phyloP scores from a whole-genome alignment of 2,113 vertebrate species.

The Erinaceus europaeus region DNA sequence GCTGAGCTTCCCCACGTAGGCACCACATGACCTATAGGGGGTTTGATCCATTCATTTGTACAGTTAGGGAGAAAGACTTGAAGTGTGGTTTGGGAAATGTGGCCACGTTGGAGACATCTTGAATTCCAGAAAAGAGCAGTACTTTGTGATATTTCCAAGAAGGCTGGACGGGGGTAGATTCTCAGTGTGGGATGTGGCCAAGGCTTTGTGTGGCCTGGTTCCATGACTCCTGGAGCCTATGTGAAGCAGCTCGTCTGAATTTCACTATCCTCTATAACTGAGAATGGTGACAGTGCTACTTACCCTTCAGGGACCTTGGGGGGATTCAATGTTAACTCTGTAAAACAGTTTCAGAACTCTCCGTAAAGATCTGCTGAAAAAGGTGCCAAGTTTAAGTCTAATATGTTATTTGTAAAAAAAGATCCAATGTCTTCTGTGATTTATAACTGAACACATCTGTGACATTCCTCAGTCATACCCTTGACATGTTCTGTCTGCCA shows the following conservation, averaged over 20 bases:
- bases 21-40: too few relatives aligned
- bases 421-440: slow-evolving; percentile 32
- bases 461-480: slow-evolving; percentile 41
- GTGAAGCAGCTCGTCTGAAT: neutral
- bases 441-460: slow-evolving; percentile 45
- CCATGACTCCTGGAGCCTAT: neutral
- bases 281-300: neutral
- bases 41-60: too few relatives aligned
- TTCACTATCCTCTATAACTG: neutral
- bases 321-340: slow-evolving; percentile 1
- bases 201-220: neutral
- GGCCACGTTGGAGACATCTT: neutral
- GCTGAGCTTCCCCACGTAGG: neutral
- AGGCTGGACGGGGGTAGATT: neutral
- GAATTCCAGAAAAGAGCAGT: neutral
- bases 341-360: slow-evolving; percentile 44
- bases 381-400: slow-evolving; percentile 57
- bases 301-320: neutral
- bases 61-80: neutral
- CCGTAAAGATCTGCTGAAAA: slow-evolving; percentile 9
- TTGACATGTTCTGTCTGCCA: slow-evolving; percentile 50
- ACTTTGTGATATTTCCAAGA: neutral
- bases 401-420: slow-evolving; percentile 31
- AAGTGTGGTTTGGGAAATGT: neutral
- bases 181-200: neutral